Percentiles rank a stretch among this genome's conserved stretches.
Evolutionary conservation across 2,797 vertebrate species (phyloP).

Genomic region (Phrynocephalus forsythii): DNA sequence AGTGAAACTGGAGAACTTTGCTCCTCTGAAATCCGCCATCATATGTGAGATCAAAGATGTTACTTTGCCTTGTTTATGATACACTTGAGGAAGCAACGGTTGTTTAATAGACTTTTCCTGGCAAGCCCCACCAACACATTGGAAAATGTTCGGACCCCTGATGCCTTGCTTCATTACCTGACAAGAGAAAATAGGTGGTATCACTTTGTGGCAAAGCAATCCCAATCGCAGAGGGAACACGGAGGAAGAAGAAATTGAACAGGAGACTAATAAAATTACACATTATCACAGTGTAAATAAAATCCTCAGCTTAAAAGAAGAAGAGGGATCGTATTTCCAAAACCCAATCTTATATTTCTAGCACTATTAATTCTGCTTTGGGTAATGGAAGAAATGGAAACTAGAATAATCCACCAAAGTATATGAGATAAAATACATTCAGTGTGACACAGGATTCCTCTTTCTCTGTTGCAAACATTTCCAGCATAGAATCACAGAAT

Average conservation of each 20-base stretch:
- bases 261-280: constrained; percentile 16
- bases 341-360: constrained; percentile 13
- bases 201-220: constrained; percentile 11
- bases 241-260: constrained; percentile 21
- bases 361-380: neutral
- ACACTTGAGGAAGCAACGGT: neutral
- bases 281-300: constrained; percentile 6
- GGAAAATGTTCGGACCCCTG: neutral
- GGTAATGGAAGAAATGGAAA: constrained; percentile 13
- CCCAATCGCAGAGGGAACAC: constrained; percentile 6
- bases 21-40: constrained; percentile 14
- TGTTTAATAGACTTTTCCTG: neutral
- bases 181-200: constrained; percentile 9
- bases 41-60: neutral
- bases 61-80: neutral
- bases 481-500: too few relatives aligned
- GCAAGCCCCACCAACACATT: neutral
- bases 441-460: too few relatives aligned
- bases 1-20: neutral
- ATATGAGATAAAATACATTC: neutral
- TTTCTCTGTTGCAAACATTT: too few relatives aligned
- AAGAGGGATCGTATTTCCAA: neutral
- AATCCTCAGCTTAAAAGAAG: constrained; percentile 26
- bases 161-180: constrained; percentile 31
- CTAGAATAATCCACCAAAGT: constrained; percentile 10